These are phyloP conservation scores for Rhabdomys dilectus DNA, from an alignment of 2,113 vertebrate genomes.

Conservation along the genomic window DNA sequence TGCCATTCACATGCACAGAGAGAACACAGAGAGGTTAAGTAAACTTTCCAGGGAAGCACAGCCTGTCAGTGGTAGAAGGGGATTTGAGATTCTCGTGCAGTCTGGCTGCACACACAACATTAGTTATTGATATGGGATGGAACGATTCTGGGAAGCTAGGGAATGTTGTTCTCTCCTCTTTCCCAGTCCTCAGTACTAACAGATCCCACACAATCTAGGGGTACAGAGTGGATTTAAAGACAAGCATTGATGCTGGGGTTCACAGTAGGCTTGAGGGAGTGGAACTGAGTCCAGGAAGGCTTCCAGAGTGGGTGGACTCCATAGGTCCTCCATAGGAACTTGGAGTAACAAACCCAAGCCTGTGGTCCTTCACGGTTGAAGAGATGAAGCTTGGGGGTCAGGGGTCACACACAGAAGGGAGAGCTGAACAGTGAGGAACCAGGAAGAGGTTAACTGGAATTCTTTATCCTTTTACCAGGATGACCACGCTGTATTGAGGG, in stretches of 20 bases:
- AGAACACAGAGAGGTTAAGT: not conserved
- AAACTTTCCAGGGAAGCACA: not conserved
- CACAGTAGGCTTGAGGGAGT: not conserved
- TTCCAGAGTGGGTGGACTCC: conserved; percentile 27
- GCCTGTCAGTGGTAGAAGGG: not conserved
- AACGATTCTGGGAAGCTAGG: not conserved
- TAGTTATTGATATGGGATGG: not conserved
- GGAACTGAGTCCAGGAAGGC: not conserved
- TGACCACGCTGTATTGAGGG: not conserved
- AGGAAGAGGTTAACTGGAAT: not conserved
- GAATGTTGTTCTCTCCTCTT: not conserved
- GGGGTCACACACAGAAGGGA: not conserved
- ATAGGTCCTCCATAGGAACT: not conserved
- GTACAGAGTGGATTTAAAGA: not conserved
- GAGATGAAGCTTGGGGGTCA: not conserved
- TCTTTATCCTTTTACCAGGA: not conserved
- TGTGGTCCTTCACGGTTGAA: not conserved
- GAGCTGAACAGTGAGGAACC: not conserved
- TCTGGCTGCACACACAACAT: not conserved
- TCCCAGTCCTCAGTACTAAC: not conserved
- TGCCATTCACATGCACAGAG: not conserved
- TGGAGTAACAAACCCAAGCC: not conserved
- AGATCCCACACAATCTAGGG: not conserved
- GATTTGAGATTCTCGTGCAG: not conserved
- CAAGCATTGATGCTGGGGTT: not conserved